Conservation (phyloP, 2,113 vertebrate genomes). For the Willisornis vidua region DNA sequence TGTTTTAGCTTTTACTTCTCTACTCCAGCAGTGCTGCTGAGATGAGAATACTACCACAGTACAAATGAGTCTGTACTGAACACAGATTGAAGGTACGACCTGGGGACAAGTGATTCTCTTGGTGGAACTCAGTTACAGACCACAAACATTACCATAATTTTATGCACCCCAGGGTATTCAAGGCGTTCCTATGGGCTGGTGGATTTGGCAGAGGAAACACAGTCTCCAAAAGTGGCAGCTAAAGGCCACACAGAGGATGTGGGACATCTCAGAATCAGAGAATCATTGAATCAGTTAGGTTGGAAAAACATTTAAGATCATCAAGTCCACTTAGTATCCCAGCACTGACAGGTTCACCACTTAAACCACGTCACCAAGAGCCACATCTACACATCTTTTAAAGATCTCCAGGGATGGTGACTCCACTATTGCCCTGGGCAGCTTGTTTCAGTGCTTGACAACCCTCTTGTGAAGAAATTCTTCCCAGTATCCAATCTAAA, state of each 20-base stretch:
- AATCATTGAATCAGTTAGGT: neutral
- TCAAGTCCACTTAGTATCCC: fast-evolving
- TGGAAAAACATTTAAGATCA: neutral
- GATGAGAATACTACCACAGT: neutral
- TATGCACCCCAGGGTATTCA: neutral
- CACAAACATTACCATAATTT: neutral
- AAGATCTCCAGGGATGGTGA: neutral
- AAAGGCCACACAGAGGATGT: neutral
- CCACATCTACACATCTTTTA: neutral
- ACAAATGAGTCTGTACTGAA: neutral
- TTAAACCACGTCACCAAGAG: neutral
- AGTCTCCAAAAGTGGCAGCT: neutral
- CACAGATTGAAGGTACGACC: fast-evolving
- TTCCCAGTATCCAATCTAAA: neutral
- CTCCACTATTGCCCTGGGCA: neutral
- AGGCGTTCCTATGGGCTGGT: neutral
- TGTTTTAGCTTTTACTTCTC: neutral
- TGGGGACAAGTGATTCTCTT: neutral
- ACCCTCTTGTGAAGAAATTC: too few species aligned
- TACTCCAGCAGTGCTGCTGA: neutral
- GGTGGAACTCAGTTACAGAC: neutral
- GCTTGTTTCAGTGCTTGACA: neutral
- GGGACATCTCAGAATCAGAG: neutral
- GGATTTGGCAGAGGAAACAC: neutral
- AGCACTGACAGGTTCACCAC: neutral